phyloP scores from a whole-genome alignment of 1,140 invertebrate species.

The Drosophila bipectinata region DNA sequence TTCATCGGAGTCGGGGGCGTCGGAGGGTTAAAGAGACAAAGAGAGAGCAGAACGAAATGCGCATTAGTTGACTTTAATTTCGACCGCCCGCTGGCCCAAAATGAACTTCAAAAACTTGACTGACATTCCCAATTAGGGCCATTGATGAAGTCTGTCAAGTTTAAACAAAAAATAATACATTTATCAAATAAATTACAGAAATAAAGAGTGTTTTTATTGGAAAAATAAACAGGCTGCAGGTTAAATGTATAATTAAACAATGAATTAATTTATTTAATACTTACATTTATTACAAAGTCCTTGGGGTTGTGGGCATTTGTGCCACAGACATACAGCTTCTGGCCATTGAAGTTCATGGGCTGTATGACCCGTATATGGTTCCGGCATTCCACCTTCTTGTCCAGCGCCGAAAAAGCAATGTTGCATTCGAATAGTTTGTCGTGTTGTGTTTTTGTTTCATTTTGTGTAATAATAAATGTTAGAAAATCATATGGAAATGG shows the following conservation, averaged over 20 bases:
- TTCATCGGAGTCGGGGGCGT: conserved; percentile 3
- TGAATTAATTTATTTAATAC: conserved; percentile 75
- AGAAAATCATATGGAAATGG: conserved; percentile 34
- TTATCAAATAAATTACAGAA: not conserved
- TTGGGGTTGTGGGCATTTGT: conserved; percentile 94
- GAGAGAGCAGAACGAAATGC: conserved; percentile 41
- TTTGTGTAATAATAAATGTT: conserved; percentile 30
- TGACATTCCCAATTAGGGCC: conserved; percentile 63
- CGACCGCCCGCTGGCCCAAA: conserved; percentile 37
- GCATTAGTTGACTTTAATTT: conserved; percentile 81
- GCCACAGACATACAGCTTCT: conserved; percentile 92
- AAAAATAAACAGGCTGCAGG: too few relatives aligned
- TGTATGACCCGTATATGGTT: conserved; percentile 94
- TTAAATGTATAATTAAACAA: not conserved
- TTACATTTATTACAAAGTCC: conserved; percentile 93
- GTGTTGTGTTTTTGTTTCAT: conserved; percentile 35
- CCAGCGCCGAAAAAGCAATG: conserved; percentile 32
- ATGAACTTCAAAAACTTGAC: conserved; percentile 59
- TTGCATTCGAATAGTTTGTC: conserved; percentile 19
- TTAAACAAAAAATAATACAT: not conserved
- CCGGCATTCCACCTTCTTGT: conserved; percentile 91
- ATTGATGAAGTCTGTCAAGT: conserved; percentile 36
- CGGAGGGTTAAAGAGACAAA: not conserved
- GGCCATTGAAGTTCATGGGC: conserved; percentile 89
- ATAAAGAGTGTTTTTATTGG: too few relatives aligned